These are phyloP conservation scores for Drosophila prolongata DNA, from an alignment of 2,888 invertebrate genomes.

Conservation along the genomic window DNA sequence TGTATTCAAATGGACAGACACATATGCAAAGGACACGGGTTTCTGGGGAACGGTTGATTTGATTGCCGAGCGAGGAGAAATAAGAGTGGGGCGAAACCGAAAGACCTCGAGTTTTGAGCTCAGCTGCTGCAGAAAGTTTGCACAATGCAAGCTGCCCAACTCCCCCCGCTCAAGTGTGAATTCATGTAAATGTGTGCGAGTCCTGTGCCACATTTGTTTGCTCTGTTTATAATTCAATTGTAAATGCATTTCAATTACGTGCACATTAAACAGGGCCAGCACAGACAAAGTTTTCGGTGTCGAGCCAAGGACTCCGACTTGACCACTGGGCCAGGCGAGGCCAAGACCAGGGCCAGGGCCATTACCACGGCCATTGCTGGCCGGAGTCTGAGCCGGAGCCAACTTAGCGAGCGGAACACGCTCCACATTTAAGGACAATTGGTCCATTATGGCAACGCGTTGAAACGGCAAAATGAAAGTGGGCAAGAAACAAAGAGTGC, in stretches of 20 bases:
- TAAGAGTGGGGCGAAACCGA: constrained; percentile 30
- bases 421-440: constrained; percentile 75
- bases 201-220: constrained; percentile 60
- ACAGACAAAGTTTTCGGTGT: constrained; percentile 46
- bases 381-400: constrained; percentile 30
- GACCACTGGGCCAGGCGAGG: constrained; percentile 61
- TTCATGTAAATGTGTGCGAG: constrained; percentile 51
- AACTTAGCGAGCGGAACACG: constrained; percentile 50
- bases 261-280: constrained; percentile 74
- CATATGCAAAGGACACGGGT: constrained; percentile 57
- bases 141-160: constrained; percentile 60
- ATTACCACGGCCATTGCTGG: constrained; percentile 27
- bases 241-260: constrained; percentile 81
- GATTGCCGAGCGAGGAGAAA: constrained; percentile 64
- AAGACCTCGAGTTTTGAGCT: constrained; percentile 48
- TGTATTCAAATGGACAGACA: constrained; percentile 14
- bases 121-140: constrained; percentile 63
- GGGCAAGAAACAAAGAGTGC: constrained; percentile 40
- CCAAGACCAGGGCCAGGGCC: constrained; percentile 34
- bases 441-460: constrained; percentile 80
- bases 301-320: constrained; percentile 65
- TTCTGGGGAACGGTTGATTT: constrained; percentile 76
- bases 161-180: constrained; percentile 51
- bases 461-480: constrained; percentile 76
- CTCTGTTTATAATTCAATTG: constrained; percentile 80